Percentiles rank a stretch among this genome's conserved stretches.
Evolutionary conservation across 2,113 vertebrate species (phyloP).

Genomic region (Trematocara variabile): DNA sequence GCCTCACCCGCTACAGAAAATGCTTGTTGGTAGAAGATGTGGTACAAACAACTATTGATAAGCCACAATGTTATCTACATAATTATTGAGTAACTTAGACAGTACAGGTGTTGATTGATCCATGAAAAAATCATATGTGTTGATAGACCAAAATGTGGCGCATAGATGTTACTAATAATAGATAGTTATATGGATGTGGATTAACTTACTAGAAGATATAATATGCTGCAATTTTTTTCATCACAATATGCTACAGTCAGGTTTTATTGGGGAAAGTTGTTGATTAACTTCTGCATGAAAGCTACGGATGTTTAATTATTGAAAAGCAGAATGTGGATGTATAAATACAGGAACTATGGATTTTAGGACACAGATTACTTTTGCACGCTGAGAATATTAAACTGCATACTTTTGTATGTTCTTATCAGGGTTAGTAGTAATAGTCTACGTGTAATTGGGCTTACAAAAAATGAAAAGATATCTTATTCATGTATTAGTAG

Average conservation of each 20-base stretch:
- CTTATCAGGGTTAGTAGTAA: background rate
- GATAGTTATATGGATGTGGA: background rate
- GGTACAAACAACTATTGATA: background rate
- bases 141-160: background rate
- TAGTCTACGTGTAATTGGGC: background rate
- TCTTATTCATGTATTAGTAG: background rate
- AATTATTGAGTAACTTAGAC: constrained; percentile 8
- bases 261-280: background rate
- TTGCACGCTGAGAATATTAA: background rate
- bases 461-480: background rate
- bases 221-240: background rate
- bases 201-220: background rate
- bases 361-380: background rate
- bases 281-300: background rate
- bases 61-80: background rate
- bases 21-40: constrained; percentile 13
- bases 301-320: background rate
- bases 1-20: constrained; percentile 35
- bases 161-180: background rate
- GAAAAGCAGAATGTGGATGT: background rate
- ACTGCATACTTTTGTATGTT: background rate
- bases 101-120: background rate
- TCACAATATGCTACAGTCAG: background rate
- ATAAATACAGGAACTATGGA: background rate
- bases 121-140: background rate